Evolutionary conservation across 1,140 invertebrate genomes (phyloP), one percentile per base, ranked within the genome.

Genomic region (Ceratoteleas bidentatus): DNA sequence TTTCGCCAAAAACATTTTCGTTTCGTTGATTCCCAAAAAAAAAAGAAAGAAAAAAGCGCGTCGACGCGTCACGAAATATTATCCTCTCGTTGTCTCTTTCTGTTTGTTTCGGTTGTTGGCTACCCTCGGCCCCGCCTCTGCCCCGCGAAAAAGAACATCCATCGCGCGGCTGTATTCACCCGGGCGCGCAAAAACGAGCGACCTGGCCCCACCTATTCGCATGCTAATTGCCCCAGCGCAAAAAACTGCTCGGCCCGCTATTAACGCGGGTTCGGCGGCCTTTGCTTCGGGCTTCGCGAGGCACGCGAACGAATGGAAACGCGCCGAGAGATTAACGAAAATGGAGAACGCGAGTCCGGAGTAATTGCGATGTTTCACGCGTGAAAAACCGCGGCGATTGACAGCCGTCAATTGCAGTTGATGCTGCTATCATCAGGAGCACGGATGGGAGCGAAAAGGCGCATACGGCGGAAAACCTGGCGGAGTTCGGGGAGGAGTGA

Each of bases 301-400:
- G 33, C 47, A 13, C 16, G 56, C 56, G 15, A 64, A 56, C 60
- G 38, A 14, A 54, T 49, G 49, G 65, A 34, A 66, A 54, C 13
- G 38, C 47, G 76, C 53, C 49, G 56, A 73, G 61, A 79, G 76
- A 72, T 79, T 60, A 79, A 49, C 76, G 76, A 73, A 73, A 79
- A 72, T 79, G 61, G 76, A 73, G 66, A 79, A 61, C 66, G 47
- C 47, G 65, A 69, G 36, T 14, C 43, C 10, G n/a, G 24, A 47
- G 77, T 74, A 80, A 80, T 80, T 74, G 77, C 77, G 32, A 54
- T 64, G 58, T 80, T 80, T 80, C 64, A 64, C 77, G 70, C 69
- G 77, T 80, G 58, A 50, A 64, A 64, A 64, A 69, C 64, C 58
- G 68, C 69, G 52, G 36, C 70, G 70, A 80, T 80, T 74, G 77